Evolutionary conservation across 2,888 invertebrate species (phyloP).

Genomic region (Aspidapion aeneum): DNA sequence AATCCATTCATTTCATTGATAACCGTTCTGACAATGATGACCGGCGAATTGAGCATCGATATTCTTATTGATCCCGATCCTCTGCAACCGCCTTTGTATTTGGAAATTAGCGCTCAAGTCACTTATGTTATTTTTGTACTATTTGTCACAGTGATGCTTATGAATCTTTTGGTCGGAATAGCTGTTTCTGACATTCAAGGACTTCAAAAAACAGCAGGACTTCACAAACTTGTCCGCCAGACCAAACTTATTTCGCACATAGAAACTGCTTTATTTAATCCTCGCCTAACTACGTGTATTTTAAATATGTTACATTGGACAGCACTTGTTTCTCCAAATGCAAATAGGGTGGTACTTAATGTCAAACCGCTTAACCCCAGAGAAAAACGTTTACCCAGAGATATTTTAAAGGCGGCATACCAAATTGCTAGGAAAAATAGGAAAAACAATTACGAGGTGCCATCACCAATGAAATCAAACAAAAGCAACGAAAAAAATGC

Average conservation of each 20-base stretch:
- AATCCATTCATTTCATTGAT: constrained; percentile 83
- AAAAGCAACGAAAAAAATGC: constrained; percentile 63
- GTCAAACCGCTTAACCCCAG: constrained; percentile 82
- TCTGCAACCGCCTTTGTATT: constrained; percentile 69
- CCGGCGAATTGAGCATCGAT: constrained; percentile 78
- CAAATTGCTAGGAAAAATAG: constrained; percentile 77
- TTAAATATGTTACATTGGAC: constrained; percentile 73
- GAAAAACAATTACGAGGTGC: constrained; percentile 66
- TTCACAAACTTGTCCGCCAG: constrained; percentile 79
- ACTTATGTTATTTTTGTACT: constrained; percentile 77
- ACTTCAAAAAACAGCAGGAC: constrained; percentile 77
- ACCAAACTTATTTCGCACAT: constrained; percentile 85
- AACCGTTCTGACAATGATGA: constrained; percentile 86
- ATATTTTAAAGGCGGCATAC: constrained; percentile 76
- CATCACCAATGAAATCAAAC: no score
- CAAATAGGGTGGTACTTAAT: constrained; percentile 75
- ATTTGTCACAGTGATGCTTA: constrained; percentile 81
- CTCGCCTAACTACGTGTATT: constrained; percentile 71
- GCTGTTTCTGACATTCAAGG: constrained; percentile 87
- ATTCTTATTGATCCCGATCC: constrained; percentile 71
- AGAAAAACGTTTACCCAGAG: constrained; percentile 74
- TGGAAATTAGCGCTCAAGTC: constrained; percentile 79
- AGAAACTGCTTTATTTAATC: constrained; percentile 76
- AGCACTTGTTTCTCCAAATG: constrained; percentile 76
- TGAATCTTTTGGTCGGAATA: constrained; percentile 83